A percentile compares a stretch with the other conserved stretches of the same genome.
Evolutionary conservation across 2,888 invertebrate species (phyloP).

Genomic region (Phortica magna): DNA sequence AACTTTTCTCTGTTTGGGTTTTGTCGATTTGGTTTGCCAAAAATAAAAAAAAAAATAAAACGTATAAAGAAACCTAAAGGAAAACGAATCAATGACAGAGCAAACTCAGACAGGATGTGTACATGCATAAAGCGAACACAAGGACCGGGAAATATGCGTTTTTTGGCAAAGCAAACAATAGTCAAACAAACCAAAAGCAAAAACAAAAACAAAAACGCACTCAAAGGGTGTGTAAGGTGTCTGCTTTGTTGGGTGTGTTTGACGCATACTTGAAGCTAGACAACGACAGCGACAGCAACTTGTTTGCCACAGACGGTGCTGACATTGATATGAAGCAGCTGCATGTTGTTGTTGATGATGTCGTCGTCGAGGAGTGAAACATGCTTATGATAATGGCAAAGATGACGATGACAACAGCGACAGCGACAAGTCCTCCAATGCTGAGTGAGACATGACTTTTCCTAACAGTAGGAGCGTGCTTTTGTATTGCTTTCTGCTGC

Average conservation of each 20-base stretch:
- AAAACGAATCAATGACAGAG: background rate
- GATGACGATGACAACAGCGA: background rate
- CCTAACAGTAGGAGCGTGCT: too few relatives aligned
- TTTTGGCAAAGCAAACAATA: constrained; percentile 51
- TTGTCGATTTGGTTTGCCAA: background rate
- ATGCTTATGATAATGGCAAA: background rate
- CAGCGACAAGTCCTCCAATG: too few relatives aligned
- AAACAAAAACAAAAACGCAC: constrained; percentile 20
- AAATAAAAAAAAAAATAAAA: background rate
- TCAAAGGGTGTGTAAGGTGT: background rate
- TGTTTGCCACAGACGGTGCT: constrained; percentile 14
- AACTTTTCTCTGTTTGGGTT: constrained; percentile 54
- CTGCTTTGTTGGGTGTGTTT: background rate
- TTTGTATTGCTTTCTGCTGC: too few relatives aligned
- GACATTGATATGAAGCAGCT: too few relatives aligned
- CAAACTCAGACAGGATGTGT: constrained; percentile 11
- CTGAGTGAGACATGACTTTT: too few relatives aligned
- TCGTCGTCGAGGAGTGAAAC: background rate
- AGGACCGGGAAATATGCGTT: constrained; percentile 61
- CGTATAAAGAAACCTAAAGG: background rate
- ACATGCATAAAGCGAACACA: constrained; percentile 33
- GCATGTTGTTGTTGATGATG: background rate
- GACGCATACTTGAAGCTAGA: background rate
- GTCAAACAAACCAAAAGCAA: constrained; percentile 22
- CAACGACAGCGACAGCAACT: background rate